These are phyloP conservation scores for Pristionchus japonicus DNA, from an alignment of 2,888 invertebrate species.

Conservation along the genomic window DNA sequence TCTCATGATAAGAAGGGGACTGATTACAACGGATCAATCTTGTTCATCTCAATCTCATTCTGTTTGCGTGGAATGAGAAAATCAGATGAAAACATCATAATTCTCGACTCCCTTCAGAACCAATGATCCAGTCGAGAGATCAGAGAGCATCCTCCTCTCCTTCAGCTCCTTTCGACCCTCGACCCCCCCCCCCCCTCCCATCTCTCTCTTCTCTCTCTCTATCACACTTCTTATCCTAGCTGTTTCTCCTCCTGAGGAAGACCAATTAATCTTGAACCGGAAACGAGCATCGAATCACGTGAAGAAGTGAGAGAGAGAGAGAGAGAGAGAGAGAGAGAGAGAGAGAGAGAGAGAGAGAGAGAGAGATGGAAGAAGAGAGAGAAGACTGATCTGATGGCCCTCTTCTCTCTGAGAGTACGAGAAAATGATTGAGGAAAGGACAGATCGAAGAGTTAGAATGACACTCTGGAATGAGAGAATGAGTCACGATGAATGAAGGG, in stretches of 20 bases:
- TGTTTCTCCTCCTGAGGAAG: conserved; percentile 8
- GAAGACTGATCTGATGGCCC: neutral
- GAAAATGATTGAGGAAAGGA: neutral
- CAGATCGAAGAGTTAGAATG: neutral
- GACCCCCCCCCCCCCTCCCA: neutral
- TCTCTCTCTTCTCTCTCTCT: neutral
- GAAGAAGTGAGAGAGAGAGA: neutral
- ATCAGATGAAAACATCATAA: neutral
- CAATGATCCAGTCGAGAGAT: neutral
- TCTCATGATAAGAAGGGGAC: conserved; percentile 15
- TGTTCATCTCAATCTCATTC: neutral
- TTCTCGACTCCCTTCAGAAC: neutral
- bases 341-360: conserved; percentile 5
- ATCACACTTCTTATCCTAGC: conserved; percentile 15
- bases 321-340: neutral
- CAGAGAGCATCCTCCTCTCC: neutral
- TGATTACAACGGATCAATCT: conserved; percentile 13
- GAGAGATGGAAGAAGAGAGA: neutral
- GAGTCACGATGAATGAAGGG: neutral
- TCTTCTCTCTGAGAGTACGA: neutral
- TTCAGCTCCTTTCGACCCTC: too few species aligned
- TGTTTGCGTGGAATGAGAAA: neutral
- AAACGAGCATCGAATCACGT: conserved; percentile 24
- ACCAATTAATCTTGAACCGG: conserved; percentile 28
- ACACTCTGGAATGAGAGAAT: neutral